Base-by-base conservation (phyloP, 35 echinoderm and acorn worm species). In the Apostichopus parvimensis region DNA sequence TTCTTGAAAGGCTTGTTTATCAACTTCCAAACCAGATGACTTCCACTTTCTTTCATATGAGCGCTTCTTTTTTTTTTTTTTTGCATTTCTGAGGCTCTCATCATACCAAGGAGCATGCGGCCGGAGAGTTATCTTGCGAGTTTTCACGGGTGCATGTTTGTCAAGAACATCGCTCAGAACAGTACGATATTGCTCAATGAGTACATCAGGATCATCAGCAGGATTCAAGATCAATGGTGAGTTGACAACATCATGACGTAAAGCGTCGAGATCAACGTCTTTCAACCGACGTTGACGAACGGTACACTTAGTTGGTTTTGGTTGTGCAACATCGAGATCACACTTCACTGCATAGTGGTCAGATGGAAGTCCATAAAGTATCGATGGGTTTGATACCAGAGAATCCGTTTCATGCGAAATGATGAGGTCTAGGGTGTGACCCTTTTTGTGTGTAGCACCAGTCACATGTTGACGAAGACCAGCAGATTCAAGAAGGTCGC, bases 341-440 rank as follows among this genome's bases (percentile, higher is more conserved):
- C 61, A 88, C 56, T 84, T 84, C 2, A 86, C 53, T 14, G 57
- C 83, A 80, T 64, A 82, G 87, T 95, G 94, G 84, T 93, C 94
- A n/a, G 85, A 95, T 75, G 94, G 94, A 8, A 93, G 28, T 17
- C 58, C 72, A 90, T 6, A 52, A n/a, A 66, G 52, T 12, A 95
- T 9, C 18, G 71, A 71, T 22, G 70, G 52, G 13, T 82, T 25
- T 11, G 79, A 55, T 11, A 88, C 13, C 52, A 83, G 28, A 70
- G 20, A 10, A 73, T 79, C 62, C 8, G 85, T 80, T 77, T 73
- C 72, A 21, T 64, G 23, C 18, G 80, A 91, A 62, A 95, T 91
- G 5, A 93, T 14, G 9, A 93, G 92, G 83, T 95, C 95, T 73
- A 95, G 92, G 8, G 87, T 93, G 9, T 93, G 92, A 28, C 93